Evolutionary conservation across 2,797 vertebrate species (phyloP), one percentile per base, ranked within the genome.

Genomic region (Oryzias sinensis): DNA sequence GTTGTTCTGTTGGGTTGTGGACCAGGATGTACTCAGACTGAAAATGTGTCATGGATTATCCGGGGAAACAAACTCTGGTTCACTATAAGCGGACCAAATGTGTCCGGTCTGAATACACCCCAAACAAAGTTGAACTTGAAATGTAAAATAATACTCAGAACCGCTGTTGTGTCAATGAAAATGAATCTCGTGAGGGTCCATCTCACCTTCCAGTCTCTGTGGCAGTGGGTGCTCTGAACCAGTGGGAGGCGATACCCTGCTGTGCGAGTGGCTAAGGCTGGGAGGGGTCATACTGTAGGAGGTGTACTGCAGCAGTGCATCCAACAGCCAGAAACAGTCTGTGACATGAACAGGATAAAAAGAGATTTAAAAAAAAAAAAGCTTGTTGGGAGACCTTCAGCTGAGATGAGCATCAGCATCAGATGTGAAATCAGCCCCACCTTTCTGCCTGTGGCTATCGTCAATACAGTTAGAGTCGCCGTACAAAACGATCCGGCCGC

Each of bases 251-350:
- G 91, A 80, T 52, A 95, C 93, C 58, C 96, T 84, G 83, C 89
- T 94, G 77, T 95, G 94, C 0, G 97, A 97, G 72, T 98, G 97
- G 74, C 93, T 96, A 78, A 99, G 93, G 73, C 96, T 98, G 4
- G 97, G 94, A 0, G 96, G 95, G 1, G 90, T 96, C 91, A 99
- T 94, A 4, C 95, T 95, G 0, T 97, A 98, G 0, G 97, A 95
- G 0, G 97, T 98, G 77, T 94, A 99, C 84, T 99, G 97, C 53
- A 99, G 93, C 52, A 99, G 92, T 1, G 97, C 92, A 16, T 98
- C 97, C 54, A 99, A 91, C 14, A 99, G 89, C 97, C 97, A 99
- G 64, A 99, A 99, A 80, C 97, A 99, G 59, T 99, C 97, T 99
- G 89, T 22, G 25, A 46, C 52, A 51, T 43, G 44, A 2, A 42